Percentiles rank a stretch among this genome's conserved stretches.
Conservation (phyloP, 2,888 invertebrate species). For the Pristionchus entomophagus region DNA sequence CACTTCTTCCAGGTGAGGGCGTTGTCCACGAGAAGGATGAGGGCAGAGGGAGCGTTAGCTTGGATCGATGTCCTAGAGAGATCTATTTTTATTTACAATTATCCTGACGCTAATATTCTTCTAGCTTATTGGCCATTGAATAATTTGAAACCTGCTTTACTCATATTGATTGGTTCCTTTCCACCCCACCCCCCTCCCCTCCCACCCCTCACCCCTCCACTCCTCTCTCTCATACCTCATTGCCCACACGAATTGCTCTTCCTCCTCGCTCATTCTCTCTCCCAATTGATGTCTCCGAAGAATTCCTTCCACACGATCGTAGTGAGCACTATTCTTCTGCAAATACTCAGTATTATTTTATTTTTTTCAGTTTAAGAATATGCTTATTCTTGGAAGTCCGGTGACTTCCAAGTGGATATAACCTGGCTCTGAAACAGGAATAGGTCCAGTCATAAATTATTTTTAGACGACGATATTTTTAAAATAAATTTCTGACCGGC, state of each 20-base stretch:
- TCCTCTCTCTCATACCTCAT: conserved; percentile 48
- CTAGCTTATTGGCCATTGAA: too few relatives aligned
- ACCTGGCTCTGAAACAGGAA: too few relatives aligned
- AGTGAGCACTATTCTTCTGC: conserved; percentile 8
- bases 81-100: background rate
- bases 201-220: background rate
- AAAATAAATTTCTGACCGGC: background rate
- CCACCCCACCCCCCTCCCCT: background rate
- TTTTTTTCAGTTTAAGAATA: too few relatives aligned
- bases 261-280: conserved; percentile 49
- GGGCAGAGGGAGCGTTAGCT: background rate
- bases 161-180: background rate
- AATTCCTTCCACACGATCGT: conserved; percentile 19
- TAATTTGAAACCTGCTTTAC: too few relatives aligned
- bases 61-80: background rate
- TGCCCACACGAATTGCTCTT: conserved; percentile 56
- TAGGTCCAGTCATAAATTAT: too few relatives aligned
- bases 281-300: conserved; percentile 49
- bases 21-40: conserved; percentile 46
- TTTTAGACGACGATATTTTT: background rate
- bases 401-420: too few relatives aligned
- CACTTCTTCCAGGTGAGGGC: conserved; percentile 35
- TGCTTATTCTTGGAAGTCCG: too few relatives aligned
- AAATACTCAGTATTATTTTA: too few relatives aligned
- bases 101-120: background rate